Percentiles rank a stretch among this genome's conserved stretches.
These are phyloP conservation scores for Lagenorhynchus albirostris DNA, from an alignment of 2,113 vertebrate species.

Conservation along the genomic window DNA sequence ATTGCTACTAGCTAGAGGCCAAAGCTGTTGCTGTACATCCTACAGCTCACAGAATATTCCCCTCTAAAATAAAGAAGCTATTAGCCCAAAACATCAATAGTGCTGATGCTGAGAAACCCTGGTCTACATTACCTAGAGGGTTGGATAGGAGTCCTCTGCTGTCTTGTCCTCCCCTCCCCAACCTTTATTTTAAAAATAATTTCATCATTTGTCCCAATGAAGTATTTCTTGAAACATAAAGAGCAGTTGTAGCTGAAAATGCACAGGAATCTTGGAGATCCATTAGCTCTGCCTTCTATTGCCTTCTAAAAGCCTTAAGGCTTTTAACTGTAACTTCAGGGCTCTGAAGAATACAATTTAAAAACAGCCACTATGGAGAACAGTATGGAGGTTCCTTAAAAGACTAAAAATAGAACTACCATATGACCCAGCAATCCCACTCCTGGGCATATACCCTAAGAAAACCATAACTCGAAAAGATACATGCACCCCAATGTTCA, in stretches of 20 bases:
- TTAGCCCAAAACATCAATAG: background rate
- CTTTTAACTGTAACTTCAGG: background rate
- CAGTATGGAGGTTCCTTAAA: background rate
- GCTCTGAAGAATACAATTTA: background rate
- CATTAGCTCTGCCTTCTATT: background rate
- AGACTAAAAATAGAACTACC: background rate
- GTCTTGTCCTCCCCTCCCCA: accelerated
- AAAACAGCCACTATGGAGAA: background rate
- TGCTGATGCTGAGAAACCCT: background rate
- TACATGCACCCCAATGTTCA: background rate
- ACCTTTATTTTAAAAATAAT: background rate
- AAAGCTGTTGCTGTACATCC: background rate
- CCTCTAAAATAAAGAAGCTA: background rate
- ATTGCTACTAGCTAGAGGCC: background rate
- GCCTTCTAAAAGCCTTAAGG: background rate
- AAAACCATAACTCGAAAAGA: background rate
- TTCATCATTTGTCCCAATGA: background rate
- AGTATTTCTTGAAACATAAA: background rate
- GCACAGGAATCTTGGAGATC: background rate
- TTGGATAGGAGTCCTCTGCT: background rate
- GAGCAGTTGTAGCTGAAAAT: background rate
- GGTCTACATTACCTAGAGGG: background rate
- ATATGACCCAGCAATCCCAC: background rate
- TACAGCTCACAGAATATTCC: background rate
- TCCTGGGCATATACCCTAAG: background rate